These are phyloP conservation scores for Leptopilina drosophilae DNA, from an alignment of 2,888 invertebrate genomes.

Conservation along the genomic window DNA sequence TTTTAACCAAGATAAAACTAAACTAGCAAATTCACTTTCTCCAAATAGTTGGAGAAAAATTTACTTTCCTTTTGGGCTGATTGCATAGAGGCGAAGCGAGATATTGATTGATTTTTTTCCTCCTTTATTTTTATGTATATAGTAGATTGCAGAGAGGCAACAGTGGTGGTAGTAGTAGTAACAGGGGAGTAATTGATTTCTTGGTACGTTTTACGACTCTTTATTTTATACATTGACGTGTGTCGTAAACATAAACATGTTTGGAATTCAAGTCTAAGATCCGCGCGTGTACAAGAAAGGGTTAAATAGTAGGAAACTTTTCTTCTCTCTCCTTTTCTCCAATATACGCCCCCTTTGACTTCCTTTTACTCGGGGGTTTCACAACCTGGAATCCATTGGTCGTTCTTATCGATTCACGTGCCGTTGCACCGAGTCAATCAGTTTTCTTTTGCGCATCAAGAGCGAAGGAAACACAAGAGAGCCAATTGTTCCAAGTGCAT, in stretches of 20 bases:
- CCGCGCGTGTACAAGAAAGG: constrained; percentile 24
- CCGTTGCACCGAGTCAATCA: constrained; percentile 52
- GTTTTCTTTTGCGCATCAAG: constrained; percentile 42
- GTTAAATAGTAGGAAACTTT: constrained; percentile 2
- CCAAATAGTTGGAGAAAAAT: neutral
- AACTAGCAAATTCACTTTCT: constrained; percentile 2
- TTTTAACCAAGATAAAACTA: constrained; percentile 11
- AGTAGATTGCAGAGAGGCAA: neutral
- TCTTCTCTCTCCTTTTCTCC: neutral
- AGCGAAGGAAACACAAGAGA: neutral
- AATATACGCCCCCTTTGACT: neutral
- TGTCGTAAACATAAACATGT: constrained; percentile 36
- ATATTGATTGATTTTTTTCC: constrained; percentile 17
- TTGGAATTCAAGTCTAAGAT: constrained; percentile 26
- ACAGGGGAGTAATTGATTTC: constrained; percentile 24
- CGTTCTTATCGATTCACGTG: constrained; percentile 54
- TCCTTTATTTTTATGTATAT: neutral
- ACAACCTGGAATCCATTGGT: constrained; percentile 32
- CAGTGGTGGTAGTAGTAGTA: neutral
- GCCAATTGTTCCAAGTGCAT: constrained; percentile 28
- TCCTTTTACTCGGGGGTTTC: constrained; percentile 35
- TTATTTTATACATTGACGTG: constrained; percentile 36
- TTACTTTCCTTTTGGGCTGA: neutral
- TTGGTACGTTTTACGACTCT: constrained; percentile 31
- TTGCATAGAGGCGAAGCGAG: neutral